Base-by-base conservation (phyloP, 2,888 invertebrate genomes). In the Eristalinus aeneus region DNA sequence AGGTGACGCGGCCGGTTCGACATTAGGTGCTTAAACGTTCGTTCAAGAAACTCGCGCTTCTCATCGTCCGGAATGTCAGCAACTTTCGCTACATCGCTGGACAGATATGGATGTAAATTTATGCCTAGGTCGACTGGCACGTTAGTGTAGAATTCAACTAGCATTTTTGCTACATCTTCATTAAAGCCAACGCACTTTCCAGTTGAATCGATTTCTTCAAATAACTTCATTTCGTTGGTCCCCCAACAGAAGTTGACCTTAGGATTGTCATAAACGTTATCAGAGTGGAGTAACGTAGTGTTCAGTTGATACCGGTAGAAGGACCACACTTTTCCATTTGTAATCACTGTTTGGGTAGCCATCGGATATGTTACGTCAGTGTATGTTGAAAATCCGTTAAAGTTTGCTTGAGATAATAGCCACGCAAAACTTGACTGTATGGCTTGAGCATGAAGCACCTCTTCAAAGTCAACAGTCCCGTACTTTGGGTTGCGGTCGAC, bases 301-400 rank as follows among this genome's bases (percentile, higher is more conserved):
- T 99, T 99, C 77, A 99, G 92, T 92, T 99, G 99, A 91, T 98
- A 99, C 12, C 95, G 94, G 90, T 96, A 97, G 88, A 99, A 96
- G 0, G 96, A 96, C 95, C 97, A 98, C 3, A 94, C 91, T 88
- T 96, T 95, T 0, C 99, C 99, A 93, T 99, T 96, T 0, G 98
- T 97, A 53, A 98, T 94, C 12, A 98, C 93, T 16, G 96, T 96
- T 94, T 99, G 99, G 3, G 97, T 96, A 0, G 96, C 95, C 75
- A 99, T 92, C 0, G 99, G 99, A 91, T 98, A 98, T 0, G 97
- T 97, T 20, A 98, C 89, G 88, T 99, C 99, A 89, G 97, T 96
- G 91, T 94, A 97, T 16, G 97, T 96, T 39, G 96, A 97, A 92
- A 99, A 99, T 23, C 99, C 97, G 92, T 96, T 95, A 91, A 96